These are phyloP conservation scores for Pollenia labialis DNA, from an alignment of 2,888 invertebrate species.

Conservation along the genomic window DNA sequence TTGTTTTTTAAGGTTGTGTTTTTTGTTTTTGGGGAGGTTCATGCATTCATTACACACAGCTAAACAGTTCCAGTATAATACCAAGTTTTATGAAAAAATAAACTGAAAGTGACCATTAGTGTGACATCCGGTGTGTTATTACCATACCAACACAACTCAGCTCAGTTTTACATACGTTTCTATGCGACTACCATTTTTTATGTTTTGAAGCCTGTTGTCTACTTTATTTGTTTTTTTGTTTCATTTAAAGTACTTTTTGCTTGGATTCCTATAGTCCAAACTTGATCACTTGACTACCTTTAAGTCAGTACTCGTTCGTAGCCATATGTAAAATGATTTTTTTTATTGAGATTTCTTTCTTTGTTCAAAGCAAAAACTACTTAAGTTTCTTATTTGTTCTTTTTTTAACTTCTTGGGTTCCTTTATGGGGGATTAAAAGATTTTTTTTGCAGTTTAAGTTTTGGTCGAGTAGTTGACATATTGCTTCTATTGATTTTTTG, in stretches of 20 bases:
- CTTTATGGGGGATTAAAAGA: constrained; percentile 22
- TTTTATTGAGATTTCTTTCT: constrained; percentile 25
- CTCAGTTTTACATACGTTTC: not conserved
- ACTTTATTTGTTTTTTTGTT: constrained; percentile 10
- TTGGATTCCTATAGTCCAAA: constrained; percentile 37
- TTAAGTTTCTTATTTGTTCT: constrained; percentile 16
- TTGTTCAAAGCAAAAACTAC: not conserved
- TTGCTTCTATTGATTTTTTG: not conserved
- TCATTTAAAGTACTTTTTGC: constrained; percentile 33
- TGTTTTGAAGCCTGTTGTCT: not conserved
- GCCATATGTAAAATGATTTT: constrained; percentile 38
- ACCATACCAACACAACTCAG: constrained; percentile 62
- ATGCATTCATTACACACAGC: not conserved
- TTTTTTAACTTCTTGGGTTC: constrained; percentile 29
- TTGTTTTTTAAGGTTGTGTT: constrained; percentile 16
- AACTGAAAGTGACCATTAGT: constrained; percentile 81
- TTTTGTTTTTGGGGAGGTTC: constrained; percentile 35
- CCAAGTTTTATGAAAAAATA: constrained; percentile 49
- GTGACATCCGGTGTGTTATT: constrained; percentile 81
- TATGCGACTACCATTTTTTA: constrained; percentile 19
- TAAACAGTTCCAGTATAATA: constrained; percentile 26
- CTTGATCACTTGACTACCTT: constrained; percentile 49
- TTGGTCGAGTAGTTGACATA: constrained; percentile 28
- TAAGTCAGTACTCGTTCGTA: constrained; percentile 31
- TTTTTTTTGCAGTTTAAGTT: not conserved